Base-by-base conservation (phyloP, 1,140 invertebrate species). In the Reticulitermes speratus region DNA sequence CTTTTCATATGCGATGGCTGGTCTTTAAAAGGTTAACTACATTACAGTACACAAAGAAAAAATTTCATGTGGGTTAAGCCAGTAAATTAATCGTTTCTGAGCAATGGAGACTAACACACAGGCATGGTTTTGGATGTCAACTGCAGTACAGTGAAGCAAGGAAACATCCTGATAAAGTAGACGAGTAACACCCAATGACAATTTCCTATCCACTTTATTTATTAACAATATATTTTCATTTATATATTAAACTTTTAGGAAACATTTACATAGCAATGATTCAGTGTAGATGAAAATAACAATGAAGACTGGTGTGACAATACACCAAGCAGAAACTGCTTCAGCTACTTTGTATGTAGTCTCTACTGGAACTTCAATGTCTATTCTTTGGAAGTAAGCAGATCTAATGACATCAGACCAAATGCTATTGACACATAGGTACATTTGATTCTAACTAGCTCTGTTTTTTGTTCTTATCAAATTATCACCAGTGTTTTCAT, bases 271-370 rank as follows among this genome's bases (percentile, higher is more conserved):
- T 75, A 75, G 65, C n/a, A 5, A 25, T 75, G 25, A n/a, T 75
- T 75, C n/a, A 75, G n/a, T 75, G 65, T 30, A 75, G 25, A 75
- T 30, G 25, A 75, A 75, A 75, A 75, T 25, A 14, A 75, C 65
- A 75, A 75, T 12, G n/a, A 75, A 75, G 65, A 75, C n/a, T 75
- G 65, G 65, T 75, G 65, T 75, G n/a, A 75, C 65, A 75, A 75
- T 75, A 75, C 65, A 75, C 65, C 65, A 75, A 75, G 65, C 65
- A 75, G 65, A 75, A 75, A 75, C 65, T 75, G 65, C n/a, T 75
- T 75, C 25, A 75, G n/a, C 65, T 75, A 75, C 65, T 75, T 75
- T 75, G 65, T 75, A 55, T 6, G 52, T 55, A 16, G 19, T 55
- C 1, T 55, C 52, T 55, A 75, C n/a, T 75, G 6, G n/a, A 75